Percentiles rank a stretch among this genome's conserved stretches.
phyloP scores from a whole-genome alignment of 2,113 vertebrate species.

The Pagrus major region DNA sequence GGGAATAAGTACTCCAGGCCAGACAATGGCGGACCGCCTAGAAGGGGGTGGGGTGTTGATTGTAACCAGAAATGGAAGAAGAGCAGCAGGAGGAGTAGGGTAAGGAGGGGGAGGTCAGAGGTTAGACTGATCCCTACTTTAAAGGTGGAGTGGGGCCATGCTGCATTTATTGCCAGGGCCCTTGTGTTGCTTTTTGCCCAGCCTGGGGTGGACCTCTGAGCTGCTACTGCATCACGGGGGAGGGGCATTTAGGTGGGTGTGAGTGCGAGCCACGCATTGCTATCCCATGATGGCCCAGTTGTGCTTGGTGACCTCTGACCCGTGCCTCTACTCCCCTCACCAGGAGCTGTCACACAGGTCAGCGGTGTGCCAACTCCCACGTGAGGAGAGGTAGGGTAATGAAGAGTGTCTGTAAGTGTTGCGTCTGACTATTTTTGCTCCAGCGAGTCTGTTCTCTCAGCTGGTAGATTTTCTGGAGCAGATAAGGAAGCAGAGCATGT shows the following conservation, averaged over 20 bases:
- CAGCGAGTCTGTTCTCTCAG: slow-evolving; percentile 3
- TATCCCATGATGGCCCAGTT: slow-evolving; percentile 69
- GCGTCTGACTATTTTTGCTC: neutral
- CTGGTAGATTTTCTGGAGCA: slow-evolving; percentile 23
- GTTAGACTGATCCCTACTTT: slow-evolving; percentile 74
- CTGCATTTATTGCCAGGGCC: slow-evolving; percentile 70
- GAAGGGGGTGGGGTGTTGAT: slow-evolving; percentile 50
- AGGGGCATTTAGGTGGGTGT: slow-evolving; percentile 35
- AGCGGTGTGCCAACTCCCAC: slow-evolving; percentile 11
- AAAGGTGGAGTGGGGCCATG: slow-evolving; percentile 62
- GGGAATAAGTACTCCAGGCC: slow-evolving; percentile 72
- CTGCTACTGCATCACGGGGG: slow-evolving; percentile 36
- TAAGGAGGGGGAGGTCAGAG: slow-evolving; percentile 62
- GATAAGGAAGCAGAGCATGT: slow-evolving; percentile 55
- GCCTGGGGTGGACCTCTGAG: slow-evolving; percentile 41
- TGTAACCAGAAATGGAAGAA: slow-evolving; percentile 58
- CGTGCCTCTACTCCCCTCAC: slow-evolving; percentile 11
- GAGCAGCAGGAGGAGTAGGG: slow-evolving; percentile 27
- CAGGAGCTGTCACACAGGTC: slow-evolving; percentile 48
- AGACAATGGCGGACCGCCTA: slow-evolving; percentile 72
- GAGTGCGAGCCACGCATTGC: slow-evolving; percentile 54
- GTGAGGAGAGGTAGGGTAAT: neutral
- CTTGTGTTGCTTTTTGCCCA: slow-evolving; percentile 68
- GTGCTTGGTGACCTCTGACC: slow-evolving; percentile 69
- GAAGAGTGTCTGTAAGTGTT: neutral